Base-by-base conservation (phyloP, 2,113 vertebrate genomes). In the Solea senegalensis region DNA sequence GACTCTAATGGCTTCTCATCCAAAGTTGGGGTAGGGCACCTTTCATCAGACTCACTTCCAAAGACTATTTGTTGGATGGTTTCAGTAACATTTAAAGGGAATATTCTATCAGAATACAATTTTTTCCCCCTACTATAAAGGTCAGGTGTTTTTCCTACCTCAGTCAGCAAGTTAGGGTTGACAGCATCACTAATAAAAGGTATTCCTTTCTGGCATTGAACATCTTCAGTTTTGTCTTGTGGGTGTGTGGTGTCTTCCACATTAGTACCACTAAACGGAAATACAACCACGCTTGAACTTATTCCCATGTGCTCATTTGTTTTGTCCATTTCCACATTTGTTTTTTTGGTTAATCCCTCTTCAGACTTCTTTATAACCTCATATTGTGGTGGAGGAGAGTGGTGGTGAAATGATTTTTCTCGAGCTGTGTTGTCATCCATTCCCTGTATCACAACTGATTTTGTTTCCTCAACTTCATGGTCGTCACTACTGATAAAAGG, bases 11-110 rank as follows among this genome's bases (percentile, higher is more conserved):
- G 69, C 26, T 72, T 72, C 63, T 80, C 78, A 56, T 88, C 85
- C 26, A 87, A 26, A 55, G 84, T 84, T 63, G 82, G 81, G 0
- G 89, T 84, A 10, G 81, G 54, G n/a, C 74, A 77, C 49, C 77
- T 65, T 3, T 71, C 56, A 8, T 87, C 65, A 27, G 57, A 67
- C 16, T 57, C 53, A 12, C 15, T 67, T 28, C 51, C 56, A 3
- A 45, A 66, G 2, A 57, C 6, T 8, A 14, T 39, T 49, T 9
- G 44, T 13, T 61, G 56, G 0, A 57, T 40, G 1, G 41, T 69
- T 67, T 83, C 61, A 34, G 5, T 50, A 13, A 7, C 28, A 52
- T 70, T 26, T 57, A 65, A 26, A n/a, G 57, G 44, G 12, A 69
- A 16, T 15, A 34, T n/a, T 74, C 69, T 74, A 9, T 8, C 28